These are phyloP conservation scores for Burhinus bistriatus DNA, from an alignment of 2,113 vertebrate species.

Conservation along the genomic window DNA sequence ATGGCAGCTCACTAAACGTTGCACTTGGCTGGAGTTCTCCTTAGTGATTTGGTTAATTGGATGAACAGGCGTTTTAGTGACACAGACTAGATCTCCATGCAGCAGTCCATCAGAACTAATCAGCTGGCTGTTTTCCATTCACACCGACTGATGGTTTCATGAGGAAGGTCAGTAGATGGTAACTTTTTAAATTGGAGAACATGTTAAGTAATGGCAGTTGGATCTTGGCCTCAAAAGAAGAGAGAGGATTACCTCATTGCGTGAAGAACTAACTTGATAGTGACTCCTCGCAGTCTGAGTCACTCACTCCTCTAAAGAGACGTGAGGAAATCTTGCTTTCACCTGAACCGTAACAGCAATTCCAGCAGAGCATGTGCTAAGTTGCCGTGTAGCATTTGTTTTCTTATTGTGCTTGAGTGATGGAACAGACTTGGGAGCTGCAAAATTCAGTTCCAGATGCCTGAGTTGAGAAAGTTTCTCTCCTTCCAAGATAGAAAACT, in stretches of 20 bases:
- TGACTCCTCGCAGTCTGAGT: neutral
- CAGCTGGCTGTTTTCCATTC: slow-evolving; percentile 50
- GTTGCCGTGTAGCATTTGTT: neutral
- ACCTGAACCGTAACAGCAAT: neutral
- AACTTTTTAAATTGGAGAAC: slow-evolving; percentile 45
- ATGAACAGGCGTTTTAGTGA: slow-evolving; percentile 46
- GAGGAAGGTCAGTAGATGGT: slow-evolving; percentile 21
- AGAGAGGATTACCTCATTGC: neutral
- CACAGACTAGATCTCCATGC: slow-evolving; percentile 21
- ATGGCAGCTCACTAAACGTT: neutral
- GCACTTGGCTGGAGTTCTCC: slow-evolving; percentile 50
- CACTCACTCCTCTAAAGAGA: neutral
- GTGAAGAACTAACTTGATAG: neutral
- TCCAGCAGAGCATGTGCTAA: neutral
- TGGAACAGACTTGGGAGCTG: neutral
- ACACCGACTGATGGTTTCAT: slow-evolving; percentile 2
- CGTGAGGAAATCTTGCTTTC: neutral
- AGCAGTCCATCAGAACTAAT: slow-evolving; percentile 61
- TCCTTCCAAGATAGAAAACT: neutral
- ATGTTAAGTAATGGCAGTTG: neutral
- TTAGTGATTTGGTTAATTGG: slow-evolving; percentile 68
- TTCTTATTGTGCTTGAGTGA: neutral
- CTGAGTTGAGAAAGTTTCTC: neutral
- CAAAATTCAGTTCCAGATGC: neutral
- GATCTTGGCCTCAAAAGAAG: neutral